Base-by-base conservation (phyloP, 2,888 invertebrate species). In the Alloplasta piceator region DNA sequence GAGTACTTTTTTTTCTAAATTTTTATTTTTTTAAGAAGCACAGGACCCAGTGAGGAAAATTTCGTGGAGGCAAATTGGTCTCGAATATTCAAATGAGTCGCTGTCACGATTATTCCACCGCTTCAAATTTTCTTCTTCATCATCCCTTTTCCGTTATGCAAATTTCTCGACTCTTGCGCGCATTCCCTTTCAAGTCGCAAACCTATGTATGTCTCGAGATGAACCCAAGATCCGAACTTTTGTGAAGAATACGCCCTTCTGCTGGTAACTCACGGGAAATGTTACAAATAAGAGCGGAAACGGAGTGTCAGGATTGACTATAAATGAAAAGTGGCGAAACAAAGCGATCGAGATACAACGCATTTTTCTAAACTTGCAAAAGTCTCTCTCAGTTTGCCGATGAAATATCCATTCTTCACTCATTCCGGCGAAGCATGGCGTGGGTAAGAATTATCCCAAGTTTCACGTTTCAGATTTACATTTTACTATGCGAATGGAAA, bases 1-100 rank as follows among this genome's bases (percentile, higher is more conserved):
- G 26, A 26, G 26, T 26, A 26, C 3, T 26, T 26, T 26, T 26
- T 26, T 26, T 26, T 2, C 26, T 26, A 1, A 26, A 26, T 26
- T 26, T 26, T 26, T 1, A 36, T 16, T 66, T 66, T 52, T 16
- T 16, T 10, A 39, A 9, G 36, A 38, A 38, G n/a, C 38, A 7
- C 10, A n/a, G 38, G 6, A 58, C 58, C 5, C n/a, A 10, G 3
- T 48, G 48, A 12, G 1, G 7, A 55, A 55, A 10, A 6, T 9
- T 9, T 6, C 26, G 5, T n/a, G 38, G 58, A 58, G 58, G 55
- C 36, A 38, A 58, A 58, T 58, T 58, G 38, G 58, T 58, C 38
- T 38, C 9, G 36, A 58, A 58, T 38, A 58, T 58, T 58, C 58
- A 58, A 58, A 58, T 38, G 58, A 58, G 38, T n/a, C 52, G 12